Evolutionary conservation across 2,888 invertebrate species (phyloP).

Genomic region (Nemotelus nigrinus): DNA sequence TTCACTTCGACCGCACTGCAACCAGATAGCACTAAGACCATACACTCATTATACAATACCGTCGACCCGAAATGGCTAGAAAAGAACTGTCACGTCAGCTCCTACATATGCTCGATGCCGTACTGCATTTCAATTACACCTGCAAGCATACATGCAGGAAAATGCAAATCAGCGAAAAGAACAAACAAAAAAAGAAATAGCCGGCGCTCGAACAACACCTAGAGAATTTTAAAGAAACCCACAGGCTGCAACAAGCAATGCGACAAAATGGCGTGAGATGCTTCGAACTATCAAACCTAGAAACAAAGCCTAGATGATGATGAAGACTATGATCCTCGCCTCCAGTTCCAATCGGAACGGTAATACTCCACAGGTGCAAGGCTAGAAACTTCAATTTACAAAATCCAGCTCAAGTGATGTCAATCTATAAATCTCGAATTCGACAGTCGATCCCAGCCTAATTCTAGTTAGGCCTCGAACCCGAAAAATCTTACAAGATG

Average conservation of each 20-base stretch:
- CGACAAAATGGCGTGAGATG: slow-evolving; percentile 18
- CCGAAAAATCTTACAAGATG: slow-evolving; percentile 1
- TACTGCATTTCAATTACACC: slow-evolving; percentile 31
- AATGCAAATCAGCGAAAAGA: slow-evolving; percentile 1
- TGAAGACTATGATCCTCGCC: not conserved
- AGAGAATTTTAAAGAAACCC: not conserved
- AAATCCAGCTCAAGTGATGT: not conserved
- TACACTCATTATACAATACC: slow-evolving; percentile 16
- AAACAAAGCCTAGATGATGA: not conserved
- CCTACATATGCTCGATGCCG: slow-evolving; percentile 1
- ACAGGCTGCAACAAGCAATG: not conserved
- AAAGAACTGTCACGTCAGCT: slow-evolving; percentile 16
- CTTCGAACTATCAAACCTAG: not conserved
- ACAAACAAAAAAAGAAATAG: not conserved
- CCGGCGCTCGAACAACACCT: slow-evolving; percentile 1
- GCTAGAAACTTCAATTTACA: not conserved
- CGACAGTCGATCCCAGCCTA: not conserved
- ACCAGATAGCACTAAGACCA: slow-evolving; percentile 1
- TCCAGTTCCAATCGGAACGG: slow-evolving; percentile 8
- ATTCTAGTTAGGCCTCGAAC: slow-evolving; percentile 16
- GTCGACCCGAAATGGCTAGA: too few relatives aligned
- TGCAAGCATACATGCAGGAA: not conserved
- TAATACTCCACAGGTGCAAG: not conserved
- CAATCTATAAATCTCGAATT: not conserved
- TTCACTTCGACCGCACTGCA: slow-evolving; percentile 10